Conservation (phyloP, 2,113 vertebrate genomes). For the Haliaeetus leucogaster region DNA sequence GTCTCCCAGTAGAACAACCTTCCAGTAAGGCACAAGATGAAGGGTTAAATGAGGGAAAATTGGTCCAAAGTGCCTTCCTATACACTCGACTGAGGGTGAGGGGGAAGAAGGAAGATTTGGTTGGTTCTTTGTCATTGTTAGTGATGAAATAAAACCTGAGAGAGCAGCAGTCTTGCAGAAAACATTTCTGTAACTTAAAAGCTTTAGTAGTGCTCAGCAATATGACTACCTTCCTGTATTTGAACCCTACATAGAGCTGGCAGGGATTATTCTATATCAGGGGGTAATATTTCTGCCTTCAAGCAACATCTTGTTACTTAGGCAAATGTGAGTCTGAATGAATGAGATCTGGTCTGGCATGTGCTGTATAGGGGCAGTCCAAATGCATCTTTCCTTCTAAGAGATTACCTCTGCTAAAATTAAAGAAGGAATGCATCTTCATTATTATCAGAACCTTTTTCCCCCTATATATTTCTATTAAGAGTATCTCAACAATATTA, state of each 20-base stretch:
- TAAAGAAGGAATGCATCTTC: not conserved
- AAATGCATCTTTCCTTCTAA: not conserved
- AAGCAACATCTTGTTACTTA: not conserved
- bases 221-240: not conserved
- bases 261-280: not conserved
- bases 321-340: not conserved
- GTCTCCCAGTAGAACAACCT: not conserved
- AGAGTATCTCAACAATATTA: not conserved
- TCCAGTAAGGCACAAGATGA: not conserved
- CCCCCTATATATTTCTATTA: not conserved
- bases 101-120: not conserved
- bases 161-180: not conserved
- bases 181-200: not conserved
- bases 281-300: not conserved
- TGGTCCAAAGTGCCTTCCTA: not conserved
- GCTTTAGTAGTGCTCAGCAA: not conserved
- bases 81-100: not conserved
- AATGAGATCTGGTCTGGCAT: not conserved
- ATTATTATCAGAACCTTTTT: not conserved
- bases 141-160: not conserved
- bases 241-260: not conserved
- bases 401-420: not conserved
- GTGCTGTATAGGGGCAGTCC: not conserved
- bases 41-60: not conserved
- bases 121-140: not conserved